Conservation (phyloP, 92 coral and sea anemone genomes). For the Zoanthus sansibaricus region DNA sequence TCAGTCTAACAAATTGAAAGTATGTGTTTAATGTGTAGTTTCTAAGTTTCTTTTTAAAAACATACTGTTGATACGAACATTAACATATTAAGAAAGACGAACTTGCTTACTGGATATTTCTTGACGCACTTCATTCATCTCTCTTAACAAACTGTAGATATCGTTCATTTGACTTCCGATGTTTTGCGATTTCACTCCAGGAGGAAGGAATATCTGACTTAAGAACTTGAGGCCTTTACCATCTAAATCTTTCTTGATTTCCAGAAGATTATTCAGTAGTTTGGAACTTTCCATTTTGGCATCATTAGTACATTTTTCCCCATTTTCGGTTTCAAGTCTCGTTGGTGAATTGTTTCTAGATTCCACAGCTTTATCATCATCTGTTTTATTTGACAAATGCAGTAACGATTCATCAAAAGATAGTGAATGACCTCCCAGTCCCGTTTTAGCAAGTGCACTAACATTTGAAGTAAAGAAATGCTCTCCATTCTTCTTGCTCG, state of each 20-base stretch:
- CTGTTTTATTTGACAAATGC: slow-evolving; percentile 74
- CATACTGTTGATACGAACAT: too few species aligned
- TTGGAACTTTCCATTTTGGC: not conserved
- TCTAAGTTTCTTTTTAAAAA: too few species aligned
- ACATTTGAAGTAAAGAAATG: not conserved
- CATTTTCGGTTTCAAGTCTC: not conserved
- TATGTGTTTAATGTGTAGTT: too few species aligned
- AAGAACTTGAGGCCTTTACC: slow-evolving; percentile 8
- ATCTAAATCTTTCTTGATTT: slow-evolving; percentile 29
- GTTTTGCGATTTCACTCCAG: not conserved
- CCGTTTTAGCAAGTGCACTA: not conserved
- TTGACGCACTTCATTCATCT: not conserved
- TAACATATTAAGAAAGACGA: not conserved
- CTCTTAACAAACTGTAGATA: slow-evolving; percentile 25
- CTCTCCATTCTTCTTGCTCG: slow-evolving; percentile 42
- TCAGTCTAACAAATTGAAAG: too few species aligned
- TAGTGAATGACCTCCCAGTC: not conserved
- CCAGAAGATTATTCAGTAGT: slow-evolving; percentile 44
- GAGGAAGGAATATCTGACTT: not conserved
- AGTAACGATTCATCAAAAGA: slow-evolving; percentile 44
- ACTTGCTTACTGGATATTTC: not conserved
- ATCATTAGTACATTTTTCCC: not conserved
- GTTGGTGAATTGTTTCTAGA: slow-evolving; percentile 25
- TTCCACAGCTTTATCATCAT: slow-evolving; percentile 83
- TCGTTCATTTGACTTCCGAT: not conserved